Evolutionary conservation across 2,797 vertebrate genomes (phyloP), one percentile per base, ranked within the genome.

Genomic region (Myiothlypis coronata): DNA sequence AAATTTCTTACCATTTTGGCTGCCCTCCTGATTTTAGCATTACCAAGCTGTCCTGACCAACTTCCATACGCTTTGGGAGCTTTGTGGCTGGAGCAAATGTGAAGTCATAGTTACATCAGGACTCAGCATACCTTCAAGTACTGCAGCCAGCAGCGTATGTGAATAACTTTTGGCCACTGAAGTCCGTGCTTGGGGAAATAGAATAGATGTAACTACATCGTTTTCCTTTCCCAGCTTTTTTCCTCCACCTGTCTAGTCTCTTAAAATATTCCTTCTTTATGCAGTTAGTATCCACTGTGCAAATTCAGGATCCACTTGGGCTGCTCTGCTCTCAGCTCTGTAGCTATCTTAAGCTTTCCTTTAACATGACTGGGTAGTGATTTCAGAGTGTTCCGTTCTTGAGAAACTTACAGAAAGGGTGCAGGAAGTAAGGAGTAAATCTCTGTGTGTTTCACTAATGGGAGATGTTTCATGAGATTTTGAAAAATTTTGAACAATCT

Each of bases 251-350:
- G 21, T 37, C 24, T 56, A 69, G 44, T 82, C 47, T 87, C 90
- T 95, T 89, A 91, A 96, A 93, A 93, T 93, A 94, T 78, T 95
- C 61, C 61, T 84, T 83, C 27, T 50, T 88, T 61, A 86, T 77
- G 79, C 49, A 82, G 47, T 80, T 65, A 60, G 39, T 35, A 72
- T 39, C 41, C 39, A 41, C 24, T 47, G 55, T 93, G 72, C 57
- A 93, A 61, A 93, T 95, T 87, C 80, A 94, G 76, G 37, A 28
- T 39, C 6, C 17, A 6, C 24, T 74, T 44, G 12, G 34, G 17
- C 46, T 75, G 26, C 52, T 82, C 7, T 0, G 0, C 19, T 11
- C n/a, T 69, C 46, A 60, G 18, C 26, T 84, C 63, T 2, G 1
- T 47, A 72, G 32, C 20, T 78, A 10, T 65, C 69, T 83, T 89